Percentiles rank a stretch among this genome's conserved stretches.
These are phyloP conservation scores for Boleophthalmus pectinirostris DNA, from an alignment of 2,113 vertebrate genomes.

Conservation along the genomic window DNA sequence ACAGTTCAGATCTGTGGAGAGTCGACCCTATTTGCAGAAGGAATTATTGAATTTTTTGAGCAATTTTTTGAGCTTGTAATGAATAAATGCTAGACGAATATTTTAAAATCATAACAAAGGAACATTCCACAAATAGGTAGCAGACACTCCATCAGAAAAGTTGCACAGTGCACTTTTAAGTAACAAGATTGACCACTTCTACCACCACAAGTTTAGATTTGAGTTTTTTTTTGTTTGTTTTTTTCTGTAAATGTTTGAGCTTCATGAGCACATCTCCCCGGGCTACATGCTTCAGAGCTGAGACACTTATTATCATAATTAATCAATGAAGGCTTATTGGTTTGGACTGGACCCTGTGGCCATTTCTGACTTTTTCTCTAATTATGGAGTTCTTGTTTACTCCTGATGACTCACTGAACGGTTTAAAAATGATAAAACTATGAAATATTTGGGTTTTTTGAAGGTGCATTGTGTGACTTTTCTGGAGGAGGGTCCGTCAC, in stretches of 20 bases:
- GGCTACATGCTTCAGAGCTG: not conserved
- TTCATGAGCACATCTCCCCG: not conserved
- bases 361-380: not conserved
- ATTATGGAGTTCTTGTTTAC: not conserved
- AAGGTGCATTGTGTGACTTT: no score
- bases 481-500: no score
- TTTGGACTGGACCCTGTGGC: not conserved
- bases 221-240: not conserved
- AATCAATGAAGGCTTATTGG: constrained; percentile 1
- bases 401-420: not conserved
- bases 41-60: no score
- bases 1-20: no score
- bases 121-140: no score
- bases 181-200: no score
- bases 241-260: not conserved
- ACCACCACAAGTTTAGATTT: not conserved
- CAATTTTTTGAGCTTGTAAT: no score
- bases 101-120: no score
- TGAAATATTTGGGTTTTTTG: not conserved
- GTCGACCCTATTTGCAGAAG: no score
- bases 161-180: no score
- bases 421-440: not conserved
- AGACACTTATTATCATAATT: constrained; percentile 2
- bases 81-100: no score
- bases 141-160: no score